A percentile compares a stretch with the other conserved stretches of the same genome.
Conservation (phyloP, 2,797 vertebrate species). For the Yasuhikotakia modesta region DNA sequence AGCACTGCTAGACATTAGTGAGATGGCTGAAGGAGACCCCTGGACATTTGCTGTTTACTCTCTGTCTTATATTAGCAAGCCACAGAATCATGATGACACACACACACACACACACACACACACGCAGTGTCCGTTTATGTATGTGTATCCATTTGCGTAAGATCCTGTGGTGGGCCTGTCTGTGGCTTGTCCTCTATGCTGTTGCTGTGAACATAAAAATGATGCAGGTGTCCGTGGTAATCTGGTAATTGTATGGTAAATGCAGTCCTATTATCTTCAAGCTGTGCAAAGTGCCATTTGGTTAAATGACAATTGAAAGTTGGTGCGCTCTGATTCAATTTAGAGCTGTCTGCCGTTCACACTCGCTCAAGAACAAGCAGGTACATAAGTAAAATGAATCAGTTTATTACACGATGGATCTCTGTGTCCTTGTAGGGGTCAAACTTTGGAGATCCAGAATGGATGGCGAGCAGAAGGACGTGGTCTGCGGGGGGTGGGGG, state of each 20-base stretch:
- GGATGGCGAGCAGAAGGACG: constrained; percentile 37
- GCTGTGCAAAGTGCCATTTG: constrained; percentile 42
- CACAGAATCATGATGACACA: constrained; percentile 63
- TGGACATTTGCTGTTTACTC: constrained; percentile 76
- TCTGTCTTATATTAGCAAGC: constrained; percentile 71
- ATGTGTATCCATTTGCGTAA: neutral
- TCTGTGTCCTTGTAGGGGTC: constrained; percentile 46
- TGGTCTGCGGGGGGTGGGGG: constrained; percentile 28
- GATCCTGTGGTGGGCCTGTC: neutral
- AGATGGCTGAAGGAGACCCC: constrained; percentile 73
- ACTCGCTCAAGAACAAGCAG: constrained; percentile 1
- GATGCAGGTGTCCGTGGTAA: constrained; percentile 39
- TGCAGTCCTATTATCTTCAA: constrained; percentile 35
- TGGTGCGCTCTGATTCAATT: neutral
- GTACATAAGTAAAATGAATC: constrained; percentile 50
- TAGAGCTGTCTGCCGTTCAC: constrained; percentile 6
- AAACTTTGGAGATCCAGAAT: too few species aligned
- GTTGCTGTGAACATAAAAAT: constrained; percentile 37
- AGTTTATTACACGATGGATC: constrained; percentile 13
- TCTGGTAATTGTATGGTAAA: constrained; percentile 45
- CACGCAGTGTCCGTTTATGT: constrained; percentile 20
- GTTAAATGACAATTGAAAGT: constrained; percentile 41
- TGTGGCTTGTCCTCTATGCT: constrained; percentile 27
- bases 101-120: constrained; percentile 23
- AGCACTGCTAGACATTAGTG: constrained; percentile 72